These are phyloP conservation scores for Amblyopsis rosae DNA, from an alignment of 2,113 vertebrate species.

Conservation along the genomic window DNA sequence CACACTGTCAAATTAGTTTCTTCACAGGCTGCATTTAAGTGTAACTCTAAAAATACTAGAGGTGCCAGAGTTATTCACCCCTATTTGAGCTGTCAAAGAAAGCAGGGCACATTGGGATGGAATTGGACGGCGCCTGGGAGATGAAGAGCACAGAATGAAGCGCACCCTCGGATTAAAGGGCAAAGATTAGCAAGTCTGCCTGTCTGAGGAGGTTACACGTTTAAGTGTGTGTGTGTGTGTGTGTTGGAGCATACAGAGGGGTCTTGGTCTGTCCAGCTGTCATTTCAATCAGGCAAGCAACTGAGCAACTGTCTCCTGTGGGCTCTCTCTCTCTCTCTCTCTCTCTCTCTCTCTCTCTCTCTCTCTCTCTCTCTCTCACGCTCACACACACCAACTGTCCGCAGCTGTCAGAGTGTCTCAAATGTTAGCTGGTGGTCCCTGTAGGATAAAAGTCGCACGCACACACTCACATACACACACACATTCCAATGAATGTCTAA, in stretches of 20 bases:
- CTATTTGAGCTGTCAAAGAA: slow-evolving; percentile 18
- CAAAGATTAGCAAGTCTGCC: slow-evolving; percentile 35
- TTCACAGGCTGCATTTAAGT: slow-evolving; percentile 17
- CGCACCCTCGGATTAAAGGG: slow-evolving; percentile 41
- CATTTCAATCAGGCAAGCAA: slow-evolving; percentile 24
- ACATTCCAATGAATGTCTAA: not conserved
- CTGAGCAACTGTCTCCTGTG: slow-evolving; percentile 33
- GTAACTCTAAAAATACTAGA: slow-evolving; percentile 12
- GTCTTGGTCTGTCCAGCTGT: slow-evolving; percentile 12
- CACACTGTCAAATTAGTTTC: not conserved
- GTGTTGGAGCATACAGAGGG: slow-evolving; percentile 4
- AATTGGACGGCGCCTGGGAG: slow-evolving; percentile 32
- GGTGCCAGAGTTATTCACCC: slow-evolving; percentile 11
- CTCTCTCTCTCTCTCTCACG: slow-evolving; percentile 31
- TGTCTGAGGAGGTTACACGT: slow-evolving; percentile 3
- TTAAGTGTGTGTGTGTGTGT: slow-evolving; percentile 12
- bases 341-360: slow-evolving; percentile 31
- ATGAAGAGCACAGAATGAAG: slow-evolving; percentile 31
- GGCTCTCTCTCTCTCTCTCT: slow-evolving; percentile 18
- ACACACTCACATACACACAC: not conserved
- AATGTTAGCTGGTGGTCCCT: slow-evolving; percentile 52
- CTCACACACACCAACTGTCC: slow-evolving; percentile 26
- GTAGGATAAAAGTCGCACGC: slow-evolving; percentile 10
- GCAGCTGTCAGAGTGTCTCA: slow-evolving; percentile 60
- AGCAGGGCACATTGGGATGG: not conserved